Conservation (phyloP, 1,140 invertebrate species). For the Radopholus similis region DNA sequence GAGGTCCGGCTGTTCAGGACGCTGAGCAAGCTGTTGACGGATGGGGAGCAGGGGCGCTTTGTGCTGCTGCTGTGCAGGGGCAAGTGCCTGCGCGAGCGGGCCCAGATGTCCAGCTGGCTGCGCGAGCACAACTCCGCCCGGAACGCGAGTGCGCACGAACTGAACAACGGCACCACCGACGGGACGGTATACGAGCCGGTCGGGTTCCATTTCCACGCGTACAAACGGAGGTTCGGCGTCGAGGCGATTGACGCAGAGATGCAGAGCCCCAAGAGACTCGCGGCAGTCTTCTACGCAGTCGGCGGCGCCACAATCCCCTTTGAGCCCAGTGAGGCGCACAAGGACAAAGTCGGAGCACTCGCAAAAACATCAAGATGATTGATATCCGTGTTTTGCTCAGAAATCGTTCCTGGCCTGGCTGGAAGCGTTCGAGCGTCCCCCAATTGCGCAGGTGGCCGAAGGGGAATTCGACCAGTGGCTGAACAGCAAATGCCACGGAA, state of each 20-base stretch:
- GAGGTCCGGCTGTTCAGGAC: neutral
- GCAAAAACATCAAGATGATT: neutral
- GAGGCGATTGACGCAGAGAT: constrained; percentile 17
- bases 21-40: constrained; percentile 2
- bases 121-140: constrained; percentile 27
- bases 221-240: constrained; percentile 10
- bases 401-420: constrained; percentile 4
- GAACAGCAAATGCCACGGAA: constrained; percentile 21
- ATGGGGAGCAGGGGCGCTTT: constrained; percentile 35
- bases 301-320: constrained; percentile 14
- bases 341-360: neutral
- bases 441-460: constrained; percentile 9
- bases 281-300: constrained; percentile 26
- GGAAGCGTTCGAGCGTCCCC: constrained; percentile 13
- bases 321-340: neutral
- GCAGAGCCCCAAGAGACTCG: neutral
- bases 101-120: constrained; percentile 39
- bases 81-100: constrained; percentile 33
- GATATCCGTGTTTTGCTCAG: neutral
- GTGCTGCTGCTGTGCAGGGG: constrained; percentile 28
- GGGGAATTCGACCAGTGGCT: constrained; percentile 27
- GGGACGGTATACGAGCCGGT: constrained; percentile 9
- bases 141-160: constrained; percentile 17
- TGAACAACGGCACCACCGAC: neutral
- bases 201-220: constrained; percentile 34